phyloP scores from a whole-genome alignment of 30 jellyfish, hydroid and myxozoan species.

The Pelagia noctiluca region DNA sequence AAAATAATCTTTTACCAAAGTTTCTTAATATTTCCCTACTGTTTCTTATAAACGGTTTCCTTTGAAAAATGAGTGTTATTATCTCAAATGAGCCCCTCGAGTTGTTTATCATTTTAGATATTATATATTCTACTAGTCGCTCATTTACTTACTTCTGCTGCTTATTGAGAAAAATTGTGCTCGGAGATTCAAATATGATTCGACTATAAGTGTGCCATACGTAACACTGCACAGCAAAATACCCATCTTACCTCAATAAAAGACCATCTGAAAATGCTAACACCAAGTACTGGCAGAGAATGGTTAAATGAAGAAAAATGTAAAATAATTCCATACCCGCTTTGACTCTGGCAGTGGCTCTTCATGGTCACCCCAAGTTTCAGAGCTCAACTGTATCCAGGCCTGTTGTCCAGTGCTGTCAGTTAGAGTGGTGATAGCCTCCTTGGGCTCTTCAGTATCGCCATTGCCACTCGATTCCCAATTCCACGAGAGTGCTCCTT shows the following conservation, averaged over 20 bases:
- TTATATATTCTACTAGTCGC: too few species aligned
- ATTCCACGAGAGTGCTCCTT: constrained; percentile 21
- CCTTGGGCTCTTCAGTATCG: constrained; percentile 38
- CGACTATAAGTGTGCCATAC: too few species aligned
- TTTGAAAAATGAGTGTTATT: too few species aligned
- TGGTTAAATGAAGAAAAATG: neutral
- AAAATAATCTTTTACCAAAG: too few species aligned
- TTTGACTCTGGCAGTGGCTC: neutral
- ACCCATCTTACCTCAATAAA: neutral
- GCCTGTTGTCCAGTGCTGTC: constrained; percentile 29
- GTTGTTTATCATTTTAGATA: too few species aligned
- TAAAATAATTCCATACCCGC: neutral
- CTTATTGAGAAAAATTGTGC: too few species aligned
- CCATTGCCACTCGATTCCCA: constrained; percentile 70
- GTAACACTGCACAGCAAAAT: too few species aligned
- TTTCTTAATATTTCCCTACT: too few species aligned
- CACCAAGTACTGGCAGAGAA: neutral
- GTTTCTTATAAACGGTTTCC: too few species aligned
- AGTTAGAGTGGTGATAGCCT: constrained; percentile 8
- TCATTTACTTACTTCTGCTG: too few species aligned
- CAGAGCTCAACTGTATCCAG: constrained; percentile 15
- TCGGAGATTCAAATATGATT: too few species aligned
- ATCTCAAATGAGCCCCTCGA: too few species aligned
- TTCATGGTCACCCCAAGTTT: constrained; percentile 13
- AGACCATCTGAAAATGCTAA: neutral